These are phyloP conservation scores for Caenorhabditis remanei DNA, from an alignment of 1,140 invertebrate genomes.

Conservation along the genomic window DNA sequence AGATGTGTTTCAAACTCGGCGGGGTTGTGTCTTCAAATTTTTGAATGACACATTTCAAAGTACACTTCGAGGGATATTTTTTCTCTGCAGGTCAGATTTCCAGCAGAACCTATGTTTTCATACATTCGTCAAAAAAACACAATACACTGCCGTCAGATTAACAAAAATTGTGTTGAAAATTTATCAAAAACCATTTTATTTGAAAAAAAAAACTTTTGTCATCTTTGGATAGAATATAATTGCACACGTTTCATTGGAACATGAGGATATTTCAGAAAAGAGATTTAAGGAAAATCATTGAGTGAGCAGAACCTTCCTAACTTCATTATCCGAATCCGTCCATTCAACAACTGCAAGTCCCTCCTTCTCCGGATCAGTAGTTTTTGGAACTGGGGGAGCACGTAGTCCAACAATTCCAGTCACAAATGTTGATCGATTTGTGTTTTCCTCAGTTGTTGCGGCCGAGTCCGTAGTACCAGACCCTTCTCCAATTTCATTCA, in stretches of 20 bases:
- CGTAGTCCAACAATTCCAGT: conserved; percentile 44
- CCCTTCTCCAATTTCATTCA: conserved; percentile 52
- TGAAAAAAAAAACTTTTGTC: no score
- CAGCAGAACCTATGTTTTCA: no score
- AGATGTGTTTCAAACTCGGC: neutral
- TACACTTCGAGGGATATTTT: no score
- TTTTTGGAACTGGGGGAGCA: conserved; percentile 6
- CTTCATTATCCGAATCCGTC: conserved; percentile 48
- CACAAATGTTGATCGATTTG: neutral
- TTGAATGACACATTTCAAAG: neutral
- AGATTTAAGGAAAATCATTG: neutral
- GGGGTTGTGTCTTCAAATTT: neutral
- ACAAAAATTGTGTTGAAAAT: no score
- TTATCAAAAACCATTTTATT: no score
- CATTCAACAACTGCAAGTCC: conserved; percentile 23
- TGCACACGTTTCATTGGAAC: neutral
- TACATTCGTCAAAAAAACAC: no score
- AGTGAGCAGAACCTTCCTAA: conserved; percentile 35
- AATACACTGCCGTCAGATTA: no score
- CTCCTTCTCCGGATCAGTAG: conserved; percentile 7
- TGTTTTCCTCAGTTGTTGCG: neutral
- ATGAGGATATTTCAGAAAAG: neutral
- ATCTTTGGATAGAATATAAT: no score
- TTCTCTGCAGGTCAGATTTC: no score
- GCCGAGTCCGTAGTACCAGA: neutral